Evolutionary conservation across 2,888 invertebrate species (phyloP).

Genomic region (Thereva nobilitata): DNA sequence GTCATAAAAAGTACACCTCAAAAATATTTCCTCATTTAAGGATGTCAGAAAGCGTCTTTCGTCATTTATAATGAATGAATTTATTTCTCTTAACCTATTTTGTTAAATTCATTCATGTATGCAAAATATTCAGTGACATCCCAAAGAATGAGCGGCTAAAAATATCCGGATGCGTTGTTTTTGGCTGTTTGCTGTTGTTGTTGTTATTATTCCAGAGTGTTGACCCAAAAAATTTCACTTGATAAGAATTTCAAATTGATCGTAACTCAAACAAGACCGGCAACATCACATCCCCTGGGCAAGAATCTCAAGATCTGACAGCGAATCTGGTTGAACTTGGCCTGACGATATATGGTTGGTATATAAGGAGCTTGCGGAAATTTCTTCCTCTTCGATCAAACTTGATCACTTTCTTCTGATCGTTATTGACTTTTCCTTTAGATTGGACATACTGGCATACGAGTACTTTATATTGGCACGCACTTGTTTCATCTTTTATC

Average conservation of each 20-base stretch:
- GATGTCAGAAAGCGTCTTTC: no score
- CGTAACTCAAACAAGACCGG: slow-evolving; percentile 40
- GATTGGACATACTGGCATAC: slow-evolving; percentile 30
- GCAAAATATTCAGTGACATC: no score
- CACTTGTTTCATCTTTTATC: slow-evolving; percentile 23
- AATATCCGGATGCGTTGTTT: no score
- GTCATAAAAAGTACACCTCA: no score
- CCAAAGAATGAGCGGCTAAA: no score
- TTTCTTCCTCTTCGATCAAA: slow-evolving; percentile 22
- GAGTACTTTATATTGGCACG: slow-evolving; percentile 1
- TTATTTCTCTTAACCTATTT: no score
- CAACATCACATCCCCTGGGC: slow-evolving; percentile 38
- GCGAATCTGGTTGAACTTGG: slow-evolving; percentile 32
- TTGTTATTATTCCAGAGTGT: not conserved
- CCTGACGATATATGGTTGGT: slow-evolving; percentile 1
- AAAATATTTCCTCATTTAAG: no score
- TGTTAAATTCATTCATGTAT: no score
- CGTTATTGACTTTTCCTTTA: slow-evolving; percentile 40
- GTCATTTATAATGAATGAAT: no score
- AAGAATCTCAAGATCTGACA: slow-evolving; percentile 22
- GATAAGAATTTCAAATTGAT: slow-evolving; percentile 42
- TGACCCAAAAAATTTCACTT: slow-evolving; percentile 42
- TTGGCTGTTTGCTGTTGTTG: no score
- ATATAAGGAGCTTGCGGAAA: slow-evolving; percentile 28
- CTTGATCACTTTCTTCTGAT: slow-evolving; percentile 41